Percentiles rank a stretch among this genome's conserved stretches.
Evolutionary conservation across 2,113 vertebrate genomes (phyloP).

Genomic region (Anhinga rufa): DNA sequence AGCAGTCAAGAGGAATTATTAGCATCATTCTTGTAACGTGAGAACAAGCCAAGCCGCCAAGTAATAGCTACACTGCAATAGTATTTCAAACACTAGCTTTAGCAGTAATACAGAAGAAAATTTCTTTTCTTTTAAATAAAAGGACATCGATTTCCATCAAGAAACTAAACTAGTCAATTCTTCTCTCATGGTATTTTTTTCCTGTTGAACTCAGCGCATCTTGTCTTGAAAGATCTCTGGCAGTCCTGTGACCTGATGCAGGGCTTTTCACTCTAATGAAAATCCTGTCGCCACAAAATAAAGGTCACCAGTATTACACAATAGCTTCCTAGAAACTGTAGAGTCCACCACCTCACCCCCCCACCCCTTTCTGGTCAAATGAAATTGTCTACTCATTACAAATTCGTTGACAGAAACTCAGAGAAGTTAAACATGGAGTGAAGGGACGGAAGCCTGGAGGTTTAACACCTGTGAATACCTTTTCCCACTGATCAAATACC

Average conservation of each 20-base stretch:
- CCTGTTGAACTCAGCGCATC: background rate
- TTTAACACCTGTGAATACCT: background rate
- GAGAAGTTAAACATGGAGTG: background rate
- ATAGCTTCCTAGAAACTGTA: background rate
- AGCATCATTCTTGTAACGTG: background rate
- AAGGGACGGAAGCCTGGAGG: background rate
- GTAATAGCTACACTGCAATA: background rate
- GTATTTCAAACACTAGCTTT: background rate
- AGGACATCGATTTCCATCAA: background rate
- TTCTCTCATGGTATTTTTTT: background rate
- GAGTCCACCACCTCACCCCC: too few species aligned
- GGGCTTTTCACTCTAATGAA: background rate
- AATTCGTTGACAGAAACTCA: background rate
- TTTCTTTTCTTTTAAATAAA: background rate
- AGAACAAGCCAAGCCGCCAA: background rate
- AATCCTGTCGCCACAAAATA: background rate
- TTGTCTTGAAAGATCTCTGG: background rate
- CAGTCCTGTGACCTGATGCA: background rate
- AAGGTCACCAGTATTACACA: background rate
- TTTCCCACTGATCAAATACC: background rate
- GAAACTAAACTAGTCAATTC: background rate
- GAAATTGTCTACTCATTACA: background rate
- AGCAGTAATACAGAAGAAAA: background rate
- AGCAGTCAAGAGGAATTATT: slow-evolving; percentile 33
- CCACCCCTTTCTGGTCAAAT: background rate